phyloP scores from a whole-genome alignment of 1,140 invertebrate genomes.

The Halictus rubicundus region DNA sequence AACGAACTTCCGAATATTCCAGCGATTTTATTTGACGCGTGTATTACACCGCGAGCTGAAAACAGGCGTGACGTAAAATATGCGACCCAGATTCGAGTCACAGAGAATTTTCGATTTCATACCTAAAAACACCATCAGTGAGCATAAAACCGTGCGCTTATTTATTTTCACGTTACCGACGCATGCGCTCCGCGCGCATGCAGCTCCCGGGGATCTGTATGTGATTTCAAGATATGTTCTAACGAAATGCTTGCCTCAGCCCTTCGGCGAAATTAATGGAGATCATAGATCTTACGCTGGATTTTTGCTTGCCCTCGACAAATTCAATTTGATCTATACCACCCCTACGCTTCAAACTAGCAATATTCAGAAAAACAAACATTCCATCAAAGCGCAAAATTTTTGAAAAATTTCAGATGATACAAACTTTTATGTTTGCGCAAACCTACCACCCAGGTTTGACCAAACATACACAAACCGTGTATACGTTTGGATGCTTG shows the following conservation, averaged over 20 bases:
- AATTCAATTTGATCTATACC: too few relatives aligned
- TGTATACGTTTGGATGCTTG: too few relatives aligned
- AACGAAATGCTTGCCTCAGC: not conserved
- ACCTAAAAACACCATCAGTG: not conserved
- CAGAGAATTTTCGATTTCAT: conserved; percentile 12
- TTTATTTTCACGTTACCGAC: conserved; percentile 17
- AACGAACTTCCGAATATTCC: too few relatives aligned
- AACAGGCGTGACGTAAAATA: not conserved
- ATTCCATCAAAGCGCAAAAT: too few relatives aligned
- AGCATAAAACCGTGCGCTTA: conserved; percentile 30
- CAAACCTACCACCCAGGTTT: too few relatives aligned
- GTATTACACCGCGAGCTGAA: not conserved
- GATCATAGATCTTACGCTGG: not conserved
- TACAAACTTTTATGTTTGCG: too few relatives aligned
- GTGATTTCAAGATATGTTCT: not conserved
- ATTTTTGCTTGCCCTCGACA: not conserved
- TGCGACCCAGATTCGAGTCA: not conserved
- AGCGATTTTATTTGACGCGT: not conserved
- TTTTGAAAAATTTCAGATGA: too few relatives aligned
- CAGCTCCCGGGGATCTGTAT: not conserved
- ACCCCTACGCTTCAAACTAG: too few relatives aligned
- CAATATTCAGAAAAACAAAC: too few relatives aligned
- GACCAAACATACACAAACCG: too few relatives aligned
- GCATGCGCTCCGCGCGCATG: not conserved
- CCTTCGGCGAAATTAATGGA: not conserved